phyloP scores from a whole-genome alignment of 2,888 invertebrate genomes.

The Scotopteryx bipunctaria region DNA sequence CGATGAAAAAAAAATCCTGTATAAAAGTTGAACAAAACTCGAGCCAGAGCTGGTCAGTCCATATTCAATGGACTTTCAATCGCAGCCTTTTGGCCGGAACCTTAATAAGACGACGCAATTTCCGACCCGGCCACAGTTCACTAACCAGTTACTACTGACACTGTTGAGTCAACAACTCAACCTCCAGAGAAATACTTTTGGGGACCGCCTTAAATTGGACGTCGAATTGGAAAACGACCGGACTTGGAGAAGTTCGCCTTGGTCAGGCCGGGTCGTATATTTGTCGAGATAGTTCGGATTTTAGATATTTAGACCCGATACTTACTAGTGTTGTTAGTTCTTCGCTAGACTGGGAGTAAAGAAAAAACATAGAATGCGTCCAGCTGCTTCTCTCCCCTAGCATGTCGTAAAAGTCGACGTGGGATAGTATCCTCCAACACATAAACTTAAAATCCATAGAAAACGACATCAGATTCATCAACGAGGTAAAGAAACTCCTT shows the following conservation, averaged over 20 bases:
- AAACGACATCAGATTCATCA: too few relatives aligned
- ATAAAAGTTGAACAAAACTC: too few relatives aligned
- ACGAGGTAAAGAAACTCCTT: too few relatives aligned
- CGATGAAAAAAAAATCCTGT: too few relatives aligned
- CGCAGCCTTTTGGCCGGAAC: constrained; percentile 61
- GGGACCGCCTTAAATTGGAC: constrained; percentile 38
- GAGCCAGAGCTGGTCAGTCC: constrained; percentile 41
- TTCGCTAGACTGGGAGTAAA: too few relatives aligned
- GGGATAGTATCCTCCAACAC: too few relatives aligned
- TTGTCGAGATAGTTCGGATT: constrained; percentile 11
- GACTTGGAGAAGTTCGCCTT: constrained; percentile 18
- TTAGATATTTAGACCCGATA: constrained; percentile 3
- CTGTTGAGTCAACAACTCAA: constrained; percentile 59
- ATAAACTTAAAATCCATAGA: too few relatives aligned
- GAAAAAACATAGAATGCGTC: too few relatives aligned
- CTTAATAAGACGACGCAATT: constrained; percentile 75
- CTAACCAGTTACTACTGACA: constrained; percentile 10
- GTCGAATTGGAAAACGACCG: constrained; percentile 21
- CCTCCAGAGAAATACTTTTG: constrained; percentile 57
- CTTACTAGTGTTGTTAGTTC: too few relatives aligned
- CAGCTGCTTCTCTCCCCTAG: too few relatives aligned
- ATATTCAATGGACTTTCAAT: constrained; percentile 66
- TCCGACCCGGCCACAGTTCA: constrained; percentile 60
- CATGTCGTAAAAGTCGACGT: too few relatives aligned
- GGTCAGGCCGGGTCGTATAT: not conserved